Evolutionary conservation across 2,797 vertebrate species (phyloP).

Genomic region (Melanotaenia maccullochi): DNA sequence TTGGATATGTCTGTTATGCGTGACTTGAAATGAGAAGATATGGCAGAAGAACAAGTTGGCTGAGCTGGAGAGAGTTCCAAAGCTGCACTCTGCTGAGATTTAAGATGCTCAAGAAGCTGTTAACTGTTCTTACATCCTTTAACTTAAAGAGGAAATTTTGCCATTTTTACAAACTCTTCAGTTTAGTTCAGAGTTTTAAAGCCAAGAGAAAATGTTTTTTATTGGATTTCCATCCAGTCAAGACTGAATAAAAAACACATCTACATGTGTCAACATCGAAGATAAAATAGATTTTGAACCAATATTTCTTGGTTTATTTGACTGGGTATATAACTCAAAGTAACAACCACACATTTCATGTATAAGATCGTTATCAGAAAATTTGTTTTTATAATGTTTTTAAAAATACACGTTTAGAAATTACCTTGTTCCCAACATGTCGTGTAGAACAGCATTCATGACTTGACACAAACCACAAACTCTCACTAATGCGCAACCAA

Average conservation of each 20-base stretch:
- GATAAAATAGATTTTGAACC: slow-evolving; percentile 16
- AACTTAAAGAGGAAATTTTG: background rate
- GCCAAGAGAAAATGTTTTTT: no score
- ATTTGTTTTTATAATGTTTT: no score
- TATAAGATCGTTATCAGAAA: background rate
- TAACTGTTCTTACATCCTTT: background rate
- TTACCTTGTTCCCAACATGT: no score
- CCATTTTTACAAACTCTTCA: background rate
- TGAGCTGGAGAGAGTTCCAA: background rate
- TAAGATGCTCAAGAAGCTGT: background rate
- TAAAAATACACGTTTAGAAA: no score
- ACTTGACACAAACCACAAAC: background rate
- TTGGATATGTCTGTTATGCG: background rate
- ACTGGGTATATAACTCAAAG: background rate
- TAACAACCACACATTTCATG: background rate
- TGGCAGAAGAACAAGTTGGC: slow-evolving; percentile 10
- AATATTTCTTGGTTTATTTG: background rate
- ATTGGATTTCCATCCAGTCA: background rate
- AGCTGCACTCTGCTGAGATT: slow-evolving; percentile 18
- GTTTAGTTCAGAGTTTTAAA: background rate
- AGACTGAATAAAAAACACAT: slow-evolving; percentile 7
- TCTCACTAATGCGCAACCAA: no score
- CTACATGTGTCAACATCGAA: slow-evolving; percentile 7
- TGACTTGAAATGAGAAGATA: background rate
- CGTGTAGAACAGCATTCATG: background rate